Base-by-base conservation (phyloP, 2,113 vertebrate species). In the Zootoca vivipara region DNA sequence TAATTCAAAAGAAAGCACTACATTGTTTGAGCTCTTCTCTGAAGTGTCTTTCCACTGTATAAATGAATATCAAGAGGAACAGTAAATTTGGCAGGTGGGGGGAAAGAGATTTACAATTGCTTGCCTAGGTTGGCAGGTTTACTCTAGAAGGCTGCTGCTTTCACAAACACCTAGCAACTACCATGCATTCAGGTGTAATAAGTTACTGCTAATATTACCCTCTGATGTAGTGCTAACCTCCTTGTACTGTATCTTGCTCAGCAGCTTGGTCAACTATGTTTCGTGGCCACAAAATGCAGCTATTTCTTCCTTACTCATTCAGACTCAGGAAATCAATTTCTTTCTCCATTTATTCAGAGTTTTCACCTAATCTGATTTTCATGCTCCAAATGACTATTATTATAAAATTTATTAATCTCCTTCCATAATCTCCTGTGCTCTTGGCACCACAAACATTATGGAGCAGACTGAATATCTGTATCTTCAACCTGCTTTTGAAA, bases 241-340 rank as follows among this genome's bases (percentile, higher is more conserved):
- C 62, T 56, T 2, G 15, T 56, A 78, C 40, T 2, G 15, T 56
- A 78, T 58, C 40, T 83, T 83, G 64, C 20, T 88, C 73, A 78
- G 20, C 18, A 69, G 24, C 62, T 38, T 88, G 64, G 42, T 70
- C 30, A 56, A 40, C 15, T 10, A 70, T 69, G 64, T 70, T 83
- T 69, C 62, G 18, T 69, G 46, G n/a, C 81, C 67, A 5, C 64
- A 83, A 75, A 83, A 35, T 58, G 28, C 56, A 24, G 20, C 20
- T 18, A 70, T 78, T 83, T 83, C 46, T 81, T 65, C 62, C 4
- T 78, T n/a, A 38, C 56, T 80, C 64, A 86, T 33, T 69, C n/a
- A 79, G 8, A 24, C 64, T 86, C n/a, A 56, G 64, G 64, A 86
- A 86, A 86, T 86, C 52, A 79, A 52, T 86, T 79, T 69, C 30